Evolutionary conservation across 2,113 vertebrate genomes (phyloP).

Genomic region (Riparia riparia): DNA sequence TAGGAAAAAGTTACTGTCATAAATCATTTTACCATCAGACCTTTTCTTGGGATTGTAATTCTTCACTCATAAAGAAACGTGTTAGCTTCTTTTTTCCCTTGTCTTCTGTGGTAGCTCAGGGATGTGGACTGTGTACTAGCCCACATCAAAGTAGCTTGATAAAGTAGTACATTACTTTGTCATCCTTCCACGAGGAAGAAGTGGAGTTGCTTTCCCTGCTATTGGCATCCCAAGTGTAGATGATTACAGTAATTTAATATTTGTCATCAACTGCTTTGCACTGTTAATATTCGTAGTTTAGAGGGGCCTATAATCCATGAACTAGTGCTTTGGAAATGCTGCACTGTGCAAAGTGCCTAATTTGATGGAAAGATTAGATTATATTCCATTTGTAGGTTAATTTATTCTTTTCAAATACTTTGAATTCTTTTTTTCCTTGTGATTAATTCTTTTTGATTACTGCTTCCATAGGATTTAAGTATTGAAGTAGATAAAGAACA

Average conservation of each 20-base stretch:
- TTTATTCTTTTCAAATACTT: not conserved
- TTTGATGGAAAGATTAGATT: not conserved
- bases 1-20: not conserved
- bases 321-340: not conserved
- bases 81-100: not conserved
- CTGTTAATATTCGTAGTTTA: not conserved
- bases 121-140: not conserved
- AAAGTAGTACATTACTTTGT: not conserved
- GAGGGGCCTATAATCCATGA: not conserved
- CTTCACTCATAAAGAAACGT: not conserved
- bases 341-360: not conserved
- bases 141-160: not conserved
- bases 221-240: not conserved
- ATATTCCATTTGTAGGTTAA: not conserved
- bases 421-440: not conserved
- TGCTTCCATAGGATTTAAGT: not conserved
- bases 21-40: not conserved
- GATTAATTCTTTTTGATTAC: not conserved
- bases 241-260: not conserved
- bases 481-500: not conserved
- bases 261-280: not conserved
- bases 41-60: not conserved
- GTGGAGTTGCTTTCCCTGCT: not conserved
- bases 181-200: not conserved
- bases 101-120: not conserved